Evolutionary conservation across 1,140 invertebrate genomes (phyloP), one percentile per base, ranked within the genome.

Genomic region (Sminthurinus signatus): DNA sequence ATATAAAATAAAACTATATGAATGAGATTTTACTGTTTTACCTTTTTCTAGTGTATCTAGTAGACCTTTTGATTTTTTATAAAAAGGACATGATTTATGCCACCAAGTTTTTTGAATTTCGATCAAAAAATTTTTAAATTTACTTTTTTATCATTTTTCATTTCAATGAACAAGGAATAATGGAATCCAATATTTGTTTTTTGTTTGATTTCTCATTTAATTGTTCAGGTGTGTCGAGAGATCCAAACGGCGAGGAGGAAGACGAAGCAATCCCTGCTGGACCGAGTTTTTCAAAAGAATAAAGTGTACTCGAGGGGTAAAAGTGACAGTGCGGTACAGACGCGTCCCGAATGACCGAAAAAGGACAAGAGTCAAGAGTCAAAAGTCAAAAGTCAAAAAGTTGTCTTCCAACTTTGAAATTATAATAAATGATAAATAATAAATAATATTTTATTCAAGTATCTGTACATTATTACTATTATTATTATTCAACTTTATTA

Each of bases 221-320:
- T 23, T 42, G 19, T 48, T 27, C 36, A 69, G 63, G 65, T 71
- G 36, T 89, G 88, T 73, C 81, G 87, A 25, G 88, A 91, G 72
- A 87, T 93, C 10, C 77, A 91, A 52, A 81, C 83, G 21, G 84
- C 84, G 2, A 80, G 89, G 64, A 80, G 88, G 69, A 83, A 89
- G 74, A 89, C 88, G 62, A 93, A 93, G 73, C 88, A 89, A 74
- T 92, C 89, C 27, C 78, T 88, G 1, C 75, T 88, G 31, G 86
- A 88, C 66, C 80, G 89, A 65, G 89, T 93, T 84, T n/a, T n/a
- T n/a, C 76, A 89, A 17, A 86, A 87, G n/a, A 83, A 82, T 8
- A 87, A 86, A 72, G 83, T 85, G 31, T 91, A 91, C 75, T 86
- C 85, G 15, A 77, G 89, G 48, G 89, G 89, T 19, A 91, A 92